Conservation (phyloP, 2,888 invertebrate species). For the Acanthoscelides obtectus region DNA sequence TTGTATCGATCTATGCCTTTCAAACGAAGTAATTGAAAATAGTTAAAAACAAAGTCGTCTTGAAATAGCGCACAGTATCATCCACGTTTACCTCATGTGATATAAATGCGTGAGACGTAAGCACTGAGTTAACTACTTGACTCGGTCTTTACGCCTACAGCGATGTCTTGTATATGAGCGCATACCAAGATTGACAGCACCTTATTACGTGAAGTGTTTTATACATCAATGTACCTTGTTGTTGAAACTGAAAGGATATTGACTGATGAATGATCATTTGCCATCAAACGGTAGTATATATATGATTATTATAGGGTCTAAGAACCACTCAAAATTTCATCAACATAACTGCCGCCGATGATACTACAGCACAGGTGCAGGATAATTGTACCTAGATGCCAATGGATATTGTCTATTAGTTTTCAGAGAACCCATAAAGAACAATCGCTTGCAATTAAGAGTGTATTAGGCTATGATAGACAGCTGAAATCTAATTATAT, state of each 20-base stretch:
- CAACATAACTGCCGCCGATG: neutral
- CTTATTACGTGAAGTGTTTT: neutral
- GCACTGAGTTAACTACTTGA: no score
- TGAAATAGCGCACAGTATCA: no score
- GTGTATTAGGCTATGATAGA: neutral
- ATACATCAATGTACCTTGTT: neutral
- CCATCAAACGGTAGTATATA: neutral
- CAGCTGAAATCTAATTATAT: neutral
- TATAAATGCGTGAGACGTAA: no score
- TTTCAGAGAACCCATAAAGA: neutral
- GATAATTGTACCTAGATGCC: neutral
- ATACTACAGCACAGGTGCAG: neutral
- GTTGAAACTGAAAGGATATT: neutral
- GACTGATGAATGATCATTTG: neutral
- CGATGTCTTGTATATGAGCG: no score
- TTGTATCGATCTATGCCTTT: no score
- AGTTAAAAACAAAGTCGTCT: no score
- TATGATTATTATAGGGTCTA: neutral
- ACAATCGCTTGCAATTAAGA: neutral
- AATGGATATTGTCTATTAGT: neutral
- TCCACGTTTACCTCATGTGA: no score
- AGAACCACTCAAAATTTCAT: neutral
- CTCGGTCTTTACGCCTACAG: no score
- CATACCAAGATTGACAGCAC: no score
- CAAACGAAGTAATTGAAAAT: no score